A percentile compares a stretch with the other conserved stretches of the same genome.
Evolutionary conservation across 2,113 vertebrate species (phyloP).

Genomic region (Ochotona princeps): DNA sequence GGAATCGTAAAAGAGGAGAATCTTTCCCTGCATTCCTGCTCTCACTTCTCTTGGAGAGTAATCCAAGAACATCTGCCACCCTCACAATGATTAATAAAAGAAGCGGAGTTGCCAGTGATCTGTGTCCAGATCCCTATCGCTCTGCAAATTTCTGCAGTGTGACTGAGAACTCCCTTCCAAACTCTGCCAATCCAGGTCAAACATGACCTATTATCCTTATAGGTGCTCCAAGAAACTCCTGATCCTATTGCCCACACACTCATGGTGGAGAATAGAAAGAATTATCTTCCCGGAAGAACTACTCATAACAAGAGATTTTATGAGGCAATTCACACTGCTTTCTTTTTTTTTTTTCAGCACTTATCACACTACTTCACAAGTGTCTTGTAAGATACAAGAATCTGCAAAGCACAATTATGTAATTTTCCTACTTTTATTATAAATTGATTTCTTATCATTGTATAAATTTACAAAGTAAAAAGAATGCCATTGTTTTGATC

Average conservation of each 20-base stretch:
- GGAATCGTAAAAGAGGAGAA: not conserved
- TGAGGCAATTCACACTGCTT: not conserved
- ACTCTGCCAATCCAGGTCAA: conserved; percentile 25
- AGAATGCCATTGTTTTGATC: too few species aligned
- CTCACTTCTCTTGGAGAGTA: conserved; percentile 51
- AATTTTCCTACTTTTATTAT: not conserved
- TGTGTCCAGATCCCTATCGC: conserved; percentile 57
- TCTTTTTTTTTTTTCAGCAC: not conserved
- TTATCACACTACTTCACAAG: not conserved
- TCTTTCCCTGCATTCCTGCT: not conserved
- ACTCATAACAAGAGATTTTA: too few species aligned
- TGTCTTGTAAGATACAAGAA: not conserved
- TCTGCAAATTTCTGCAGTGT: conserved; percentile 52
- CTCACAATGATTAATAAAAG: conserved; percentile 66
- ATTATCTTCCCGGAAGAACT: not conserved
- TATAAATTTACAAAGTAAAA: not conserved
- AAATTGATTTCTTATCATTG: not conserved
- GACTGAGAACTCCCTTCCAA: conserved; percentile 46
- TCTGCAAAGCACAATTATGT: not conserved
- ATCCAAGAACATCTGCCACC: conserved; percentile 63
- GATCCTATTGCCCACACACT: not conserved
- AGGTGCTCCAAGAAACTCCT: not conserved
- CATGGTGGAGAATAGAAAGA: not conserved
- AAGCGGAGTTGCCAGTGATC: conserved; percentile 9
- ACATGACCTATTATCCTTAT: not conserved